phyloP scores from a whole-genome alignment of 2,797 vertebrate genomes.

The Schizopygopsis malacanthus region DNA sequence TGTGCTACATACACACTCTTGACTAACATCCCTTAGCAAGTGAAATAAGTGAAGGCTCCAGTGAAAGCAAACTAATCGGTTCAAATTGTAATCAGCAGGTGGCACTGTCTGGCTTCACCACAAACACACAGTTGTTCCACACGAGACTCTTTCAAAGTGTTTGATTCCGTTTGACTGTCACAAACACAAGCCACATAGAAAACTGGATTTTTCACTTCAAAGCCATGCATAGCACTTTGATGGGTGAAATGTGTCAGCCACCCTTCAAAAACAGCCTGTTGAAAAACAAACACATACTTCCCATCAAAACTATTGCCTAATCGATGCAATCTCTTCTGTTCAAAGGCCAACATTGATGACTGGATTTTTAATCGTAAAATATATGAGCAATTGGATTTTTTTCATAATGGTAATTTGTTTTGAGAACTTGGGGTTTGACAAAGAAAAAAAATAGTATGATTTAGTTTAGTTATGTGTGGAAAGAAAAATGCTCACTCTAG shows the following conservation, averaged over 20 bases:
- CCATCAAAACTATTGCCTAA: slow-evolving; percentile 68
- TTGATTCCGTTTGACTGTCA: slow-evolving; percentile 59
- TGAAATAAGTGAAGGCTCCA: no score
- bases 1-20: background rate
- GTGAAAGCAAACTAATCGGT: slow-evolving; percentile 7
- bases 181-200: slow-evolving; percentile 65
- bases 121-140: slow-evolving; percentile 27
- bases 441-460: background rate
- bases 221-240: slow-evolving; percentile 80
- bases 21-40: background rate
- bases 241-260: slow-evolving; percentile 69
- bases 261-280: slow-evolving; percentile 56
- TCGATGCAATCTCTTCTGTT: slow-evolving; percentile 72
- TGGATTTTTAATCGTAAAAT: slow-evolving; percentile 66
- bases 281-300: slow-evolving; percentile 68
- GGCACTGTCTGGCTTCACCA: slow-evolving; percentile 80
- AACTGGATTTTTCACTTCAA: slow-evolving; percentile 82
- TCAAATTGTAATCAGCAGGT: slow-evolving; percentile 74
- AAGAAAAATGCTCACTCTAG: slow-evolving; percentile 15
- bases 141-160: background rate
- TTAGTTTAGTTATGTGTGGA: slow-evolving; percentile 2
- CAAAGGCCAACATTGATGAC: slow-evolving; percentile 68
- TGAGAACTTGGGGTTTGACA: slow-evolving; percentile 18
- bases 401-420: slow-evolving; percentile 57
- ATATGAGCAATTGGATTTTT: slow-evolving; percentile 55